These are phyloP conservation scores for Ridgeia piscesae DNA, from an alignment of 1,140 invertebrate genomes.

Conservation along the genomic window DNA sequence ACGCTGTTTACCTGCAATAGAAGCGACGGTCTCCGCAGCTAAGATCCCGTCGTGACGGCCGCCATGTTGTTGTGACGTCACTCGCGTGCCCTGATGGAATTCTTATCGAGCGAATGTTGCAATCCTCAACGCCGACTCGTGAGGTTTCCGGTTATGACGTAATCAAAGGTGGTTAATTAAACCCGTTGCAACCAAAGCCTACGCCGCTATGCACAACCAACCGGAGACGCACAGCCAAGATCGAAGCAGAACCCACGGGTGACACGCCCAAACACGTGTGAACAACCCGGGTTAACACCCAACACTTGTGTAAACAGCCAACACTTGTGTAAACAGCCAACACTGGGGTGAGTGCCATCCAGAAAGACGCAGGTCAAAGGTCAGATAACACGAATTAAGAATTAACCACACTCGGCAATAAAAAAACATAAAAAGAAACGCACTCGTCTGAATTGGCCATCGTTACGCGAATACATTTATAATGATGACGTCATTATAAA, in stretches of 20 bases:
- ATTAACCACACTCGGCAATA: not conserved
- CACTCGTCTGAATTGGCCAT: not conserved
- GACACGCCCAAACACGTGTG: not conserved
- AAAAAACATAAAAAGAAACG: not conserved
- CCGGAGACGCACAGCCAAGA: not conserved
- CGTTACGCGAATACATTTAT: not conserved
- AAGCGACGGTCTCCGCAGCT: not conserved
- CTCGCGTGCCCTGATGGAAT: not conserved
- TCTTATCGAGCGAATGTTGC: not conserved
- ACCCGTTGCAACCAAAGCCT: not conserved
- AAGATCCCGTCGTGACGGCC: not conserved
- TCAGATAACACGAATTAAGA: not conserved
- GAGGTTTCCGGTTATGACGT: not conserved
- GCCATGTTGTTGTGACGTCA: not conserved
- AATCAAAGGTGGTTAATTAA: not conserved
- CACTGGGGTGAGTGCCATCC: not conserved
- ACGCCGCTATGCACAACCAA: not conserved
- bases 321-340: slow-evolving; percentile 5
- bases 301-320: slow-evolving; percentile 1
- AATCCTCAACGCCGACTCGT: too few relatives aligned
- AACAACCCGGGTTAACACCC: not conserved
- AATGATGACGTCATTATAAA: not conserved
- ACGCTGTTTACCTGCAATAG: not conserved
- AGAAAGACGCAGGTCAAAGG: not conserved
- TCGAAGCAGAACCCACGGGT: not conserved